phyloP scores from a whole-genome alignment of 2,888 invertebrate genomes.

The Catocala nupta region DNA sequence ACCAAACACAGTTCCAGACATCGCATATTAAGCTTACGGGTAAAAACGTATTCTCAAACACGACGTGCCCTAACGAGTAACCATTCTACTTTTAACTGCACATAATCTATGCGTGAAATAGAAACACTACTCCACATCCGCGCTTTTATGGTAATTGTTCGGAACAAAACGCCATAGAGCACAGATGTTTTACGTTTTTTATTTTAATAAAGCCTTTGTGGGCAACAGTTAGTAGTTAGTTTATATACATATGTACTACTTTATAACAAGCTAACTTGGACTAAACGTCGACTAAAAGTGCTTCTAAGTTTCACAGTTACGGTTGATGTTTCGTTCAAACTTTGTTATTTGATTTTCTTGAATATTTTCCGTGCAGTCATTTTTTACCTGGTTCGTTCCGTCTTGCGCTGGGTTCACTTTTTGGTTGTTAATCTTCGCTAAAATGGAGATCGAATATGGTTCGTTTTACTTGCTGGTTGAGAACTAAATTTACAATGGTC shows the following conservation, averaged over 20 bases:
- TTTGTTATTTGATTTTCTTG: constrained; percentile 21
- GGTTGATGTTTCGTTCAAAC: constrained; percentile 17
- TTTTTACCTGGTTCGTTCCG: too few species aligned
- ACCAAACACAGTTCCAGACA: too few species aligned
- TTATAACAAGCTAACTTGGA: constrained; percentile 39
- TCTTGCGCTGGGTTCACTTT: too few species aligned
- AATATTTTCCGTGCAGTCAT: neutral
- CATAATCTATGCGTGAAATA: constrained; percentile 7
- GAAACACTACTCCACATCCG: constrained; percentile 34
- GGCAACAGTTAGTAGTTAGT: constrained; percentile 36
- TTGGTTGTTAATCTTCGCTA: too few species aligned
- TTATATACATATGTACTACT: constrained; percentile 45
- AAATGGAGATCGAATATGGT: too few species aligned
- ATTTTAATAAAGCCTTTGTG: constrained; percentile 58
- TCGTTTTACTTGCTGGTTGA: too few species aligned
- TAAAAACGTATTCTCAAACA: too few species aligned
- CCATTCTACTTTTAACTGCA: neutral
- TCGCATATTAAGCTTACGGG: too few species aligned
- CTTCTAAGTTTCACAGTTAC: constrained; percentile 11
- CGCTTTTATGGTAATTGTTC: constrained; percentile 69
- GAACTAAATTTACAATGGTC: too few species aligned
- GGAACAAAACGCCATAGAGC: constrained; percentile 53
- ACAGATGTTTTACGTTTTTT: constrained; percentile 56
- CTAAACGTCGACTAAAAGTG: constrained; percentile 27
- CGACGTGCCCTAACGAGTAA: too few species aligned